Evolutionary conservation across 2,113 vertebrate genomes (phyloP).

Genomic region (Coryphaenoides rupestris): DNA sequence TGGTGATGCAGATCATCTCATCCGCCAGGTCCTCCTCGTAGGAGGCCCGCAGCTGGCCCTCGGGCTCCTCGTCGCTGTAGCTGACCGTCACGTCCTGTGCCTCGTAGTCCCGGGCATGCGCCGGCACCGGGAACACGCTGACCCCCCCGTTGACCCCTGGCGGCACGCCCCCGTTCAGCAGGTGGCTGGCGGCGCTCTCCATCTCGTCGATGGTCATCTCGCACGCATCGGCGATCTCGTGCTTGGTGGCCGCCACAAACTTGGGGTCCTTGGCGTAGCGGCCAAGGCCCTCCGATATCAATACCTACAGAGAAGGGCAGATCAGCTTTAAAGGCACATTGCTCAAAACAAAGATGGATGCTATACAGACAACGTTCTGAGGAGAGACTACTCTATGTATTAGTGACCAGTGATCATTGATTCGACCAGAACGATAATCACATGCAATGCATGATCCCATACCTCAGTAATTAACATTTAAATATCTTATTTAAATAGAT

Average conservation of each 20-base stretch:
- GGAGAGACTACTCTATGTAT: too few relatives aligned
- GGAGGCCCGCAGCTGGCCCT: constrained; percentile 68
- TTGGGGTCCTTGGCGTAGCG: constrained; percentile 95
- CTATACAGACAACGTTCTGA: too few relatives aligned
- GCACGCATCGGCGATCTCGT: constrained; percentile 95
- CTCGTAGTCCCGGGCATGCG: constrained; percentile 84
- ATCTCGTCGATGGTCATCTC: constrained; percentile 99
- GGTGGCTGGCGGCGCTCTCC: constrained; percentile 96
- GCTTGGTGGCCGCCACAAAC: constrained; percentile 95
- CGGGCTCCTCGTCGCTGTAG: constrained; percentile 94
- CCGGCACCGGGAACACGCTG: constrained; percentile 78
- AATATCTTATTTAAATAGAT: too few relatives aligned
- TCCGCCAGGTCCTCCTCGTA: constrained; percentile 98
- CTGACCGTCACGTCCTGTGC: constrained; percentile 87
- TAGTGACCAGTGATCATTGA: too few relatives aligned
- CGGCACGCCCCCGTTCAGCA: constrained; percentile 84
- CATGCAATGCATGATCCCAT: too few relatives aligned
- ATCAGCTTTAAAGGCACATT: too few relatives aligned
- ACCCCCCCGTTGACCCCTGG: constrained; percentile 79
- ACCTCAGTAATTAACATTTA: too few relatives aligned
- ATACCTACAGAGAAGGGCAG: constrained; percentile 77
- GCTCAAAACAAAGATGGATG: background rate
- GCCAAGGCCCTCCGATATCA: constrained; percentile 97
- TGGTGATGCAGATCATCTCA: constrained; percentile 98
- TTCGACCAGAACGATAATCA: too few relatives aligned